Evolutionary conservation across 1,140 invertebrate genomes (phyloP), one percentile per base, ranked within the genome.

Genomic region (Atta cephalotes): DNA sequence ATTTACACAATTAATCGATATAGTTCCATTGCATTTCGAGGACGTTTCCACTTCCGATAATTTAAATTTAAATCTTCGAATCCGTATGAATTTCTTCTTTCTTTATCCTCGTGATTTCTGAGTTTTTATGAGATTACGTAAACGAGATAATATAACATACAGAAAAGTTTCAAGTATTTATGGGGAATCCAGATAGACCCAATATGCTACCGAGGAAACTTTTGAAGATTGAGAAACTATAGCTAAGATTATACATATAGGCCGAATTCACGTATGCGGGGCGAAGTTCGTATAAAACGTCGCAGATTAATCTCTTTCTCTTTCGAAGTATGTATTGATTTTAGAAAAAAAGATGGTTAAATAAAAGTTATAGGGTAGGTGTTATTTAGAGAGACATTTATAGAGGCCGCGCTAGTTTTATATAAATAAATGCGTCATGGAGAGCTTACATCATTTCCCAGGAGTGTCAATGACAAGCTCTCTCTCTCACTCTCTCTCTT

Each of bases 161-260:
- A 18, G n/a, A 81, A 81, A 71, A 53, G 31, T 81, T 60, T 10
- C 56, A 56, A 25, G 28, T 45, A 76, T 84, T 76, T 84, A 84
- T 84, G 25, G 56, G 25, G 72, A 74, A 76, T 74, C 71, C 25
- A 39, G 66, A 7, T 70, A 58, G 18, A 49, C 53, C 60, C 56
- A n/a, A 84, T 84, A 84, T 84, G 80, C 71, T 70, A 84, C 18
- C n/a, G 65, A n/a, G 14, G 28, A 84, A 58, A 84, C 70, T 70
- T 84, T 84, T 84, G 66, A 81, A 81, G 79, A 51, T 58, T 81
- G 28, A 76, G 70, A 84, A 76, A 84, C n/a, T 76, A 25, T 45
- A 60, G 7, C 16, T 53, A 35, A 84, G 70, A 74, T 3, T 28
- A 31, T 31, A 31, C 28, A 31, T 53, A 18, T 1, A 7, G 6